These are phyloP conservation scores for Pseudopodoces humilis DNA, from an alignment of 2,113 vertebrate genomes.

Conservation along the genomic window DNA sequence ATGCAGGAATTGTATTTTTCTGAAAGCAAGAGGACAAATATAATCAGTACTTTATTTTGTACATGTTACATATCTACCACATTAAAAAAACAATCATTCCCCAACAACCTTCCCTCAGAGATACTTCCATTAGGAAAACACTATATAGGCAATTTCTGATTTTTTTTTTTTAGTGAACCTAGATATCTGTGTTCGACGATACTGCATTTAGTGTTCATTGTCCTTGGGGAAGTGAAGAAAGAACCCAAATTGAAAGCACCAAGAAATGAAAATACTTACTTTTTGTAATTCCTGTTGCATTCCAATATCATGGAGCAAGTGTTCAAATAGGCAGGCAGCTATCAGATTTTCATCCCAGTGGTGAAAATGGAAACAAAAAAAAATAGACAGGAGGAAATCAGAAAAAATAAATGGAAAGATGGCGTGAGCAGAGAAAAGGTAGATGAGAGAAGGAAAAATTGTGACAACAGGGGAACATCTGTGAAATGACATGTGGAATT, in stretches of 20 bases:
- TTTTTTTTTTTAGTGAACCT: background rate
- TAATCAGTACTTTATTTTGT: background rate
- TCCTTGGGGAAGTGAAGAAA: background rate
- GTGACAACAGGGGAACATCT: background rate
- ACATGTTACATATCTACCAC: background rate
- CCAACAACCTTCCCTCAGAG: background rate
- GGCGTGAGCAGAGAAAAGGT: fast-evolving
- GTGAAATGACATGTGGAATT: background rate
- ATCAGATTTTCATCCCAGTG: background rate
- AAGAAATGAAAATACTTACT: background rate
- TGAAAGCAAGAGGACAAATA: background rate
- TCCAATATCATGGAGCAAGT: background rate
- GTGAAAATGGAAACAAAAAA: background rate
- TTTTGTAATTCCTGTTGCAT: background rate
- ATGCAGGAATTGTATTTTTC: background rate
- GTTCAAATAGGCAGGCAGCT: background rate
- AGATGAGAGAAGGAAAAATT: background rate
- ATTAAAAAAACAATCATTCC: background rate
- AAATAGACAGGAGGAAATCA: background rate
- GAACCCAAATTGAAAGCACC: background rate
- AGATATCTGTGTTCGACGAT: background rate
- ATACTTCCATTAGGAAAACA: background rate
- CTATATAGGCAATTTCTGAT: background rate
- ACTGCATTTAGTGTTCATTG: background rate
- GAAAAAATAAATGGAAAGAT: background rate